These are phyloP conservation scores for Zaprionus tsacasi DNA, from an alignment of 1,140 invertebrate genomes.

Conservation along the genomic window DNA sequence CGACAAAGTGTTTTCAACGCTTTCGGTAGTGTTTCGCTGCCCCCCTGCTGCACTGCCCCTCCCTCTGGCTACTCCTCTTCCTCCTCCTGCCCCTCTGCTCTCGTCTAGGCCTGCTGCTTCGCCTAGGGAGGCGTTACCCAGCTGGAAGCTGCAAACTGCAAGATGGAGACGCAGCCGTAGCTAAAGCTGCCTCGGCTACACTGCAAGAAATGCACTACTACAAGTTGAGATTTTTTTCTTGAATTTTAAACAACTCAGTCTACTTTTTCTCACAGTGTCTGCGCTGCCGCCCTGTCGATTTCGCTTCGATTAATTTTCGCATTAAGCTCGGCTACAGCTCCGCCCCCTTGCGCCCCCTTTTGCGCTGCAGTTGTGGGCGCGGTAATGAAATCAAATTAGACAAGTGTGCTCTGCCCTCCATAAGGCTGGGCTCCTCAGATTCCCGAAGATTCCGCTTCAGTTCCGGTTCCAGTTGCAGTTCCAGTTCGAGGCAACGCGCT, in stretches of 20 bases:
- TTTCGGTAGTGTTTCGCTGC: conserved; percentile 65
- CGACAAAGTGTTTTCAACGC: conserved; percentile 82
- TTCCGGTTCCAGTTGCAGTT: conserved; percentile 15
- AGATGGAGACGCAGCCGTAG: conserved; percentile 27
- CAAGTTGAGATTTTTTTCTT: neutral
- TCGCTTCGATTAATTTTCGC: conserved; percentile 84
- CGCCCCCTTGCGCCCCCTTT: conserved; percentile 39
- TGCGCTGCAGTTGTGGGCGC: conserved; percentile 74
- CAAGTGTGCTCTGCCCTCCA: conserved; percentile 59
- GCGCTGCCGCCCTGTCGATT: conserved; percentile 38
- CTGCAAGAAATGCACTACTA: conserved; percentile 10
- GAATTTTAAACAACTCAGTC: neutral
- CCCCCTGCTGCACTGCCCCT: neutral
- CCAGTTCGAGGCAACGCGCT: conserved; percentile 26
- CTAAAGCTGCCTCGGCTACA: conserved; percentile 32
- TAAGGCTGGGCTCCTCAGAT: neutral
- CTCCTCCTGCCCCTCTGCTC: neutral
- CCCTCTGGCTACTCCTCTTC: neutral
- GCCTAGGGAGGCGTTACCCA: conserved; percentile 51
- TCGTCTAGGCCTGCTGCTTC: neutral
- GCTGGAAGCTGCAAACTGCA: conserved; percentile 38
- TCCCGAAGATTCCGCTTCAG: neutral
- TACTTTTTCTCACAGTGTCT: conserved; percentile 25
- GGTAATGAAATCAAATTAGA: conserved; percentile 84
- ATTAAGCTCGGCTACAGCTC: conserved; percentile 76